Base-by-base conservation (phyloP, 2,888 invertebrate genomes). In the Microctonus hyperodae region DNA sequence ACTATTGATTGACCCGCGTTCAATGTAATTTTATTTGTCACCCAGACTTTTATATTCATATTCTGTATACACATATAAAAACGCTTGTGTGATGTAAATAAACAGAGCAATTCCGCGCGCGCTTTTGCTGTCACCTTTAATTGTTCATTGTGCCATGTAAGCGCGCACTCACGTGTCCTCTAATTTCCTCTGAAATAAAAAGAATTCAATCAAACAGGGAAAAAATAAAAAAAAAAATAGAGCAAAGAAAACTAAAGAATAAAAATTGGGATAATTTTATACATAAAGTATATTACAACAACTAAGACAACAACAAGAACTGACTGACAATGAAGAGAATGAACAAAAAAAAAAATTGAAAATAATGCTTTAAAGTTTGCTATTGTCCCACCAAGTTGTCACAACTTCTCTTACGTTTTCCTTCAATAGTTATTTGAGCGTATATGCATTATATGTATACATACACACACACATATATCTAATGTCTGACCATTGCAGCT, bases 401-500 rank as follows among this genome's bases (percentile, higher is more conserved):
- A 20, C 37, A 62, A 62, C 53, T 40, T 53, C 53, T 53, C n/a
- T 22, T n/a, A 33, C 23, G 37, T 37, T 62, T 62, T 33, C 25
- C 35, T 23, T 28, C 23, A n/a, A 16, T 50, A 50, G 22, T 5
- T 31, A n/a, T 16, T n/a, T 28, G 48, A 6, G n/a, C n/a, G n/a
- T n/a, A n/a, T n/a, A n/a, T n/a, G n/a, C n/a, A n/a, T n/a, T n/a
- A n/a, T n/a, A n/a, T n/a, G n/a, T n/a, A n/a, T n/a, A n/a, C n/a
- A n/a, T n/a, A 44, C 10, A 48, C 28, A 22, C 22, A 50, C 22
- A 48, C 16, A 22, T 25, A 48, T 6, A 25, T 1, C n/a, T 22
- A 22, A 16, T 37, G 62, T 57, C 66, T 67, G 66, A 67, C 66
- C 62, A 62, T 28, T 58, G 23, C n/a, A 44, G 53, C 44, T 57